These are phyloP conservation scores for Caranx melampygus DNA, from an alignment of 2,113 vertebrate genomes.

Conservation along the genomic window DNA sequence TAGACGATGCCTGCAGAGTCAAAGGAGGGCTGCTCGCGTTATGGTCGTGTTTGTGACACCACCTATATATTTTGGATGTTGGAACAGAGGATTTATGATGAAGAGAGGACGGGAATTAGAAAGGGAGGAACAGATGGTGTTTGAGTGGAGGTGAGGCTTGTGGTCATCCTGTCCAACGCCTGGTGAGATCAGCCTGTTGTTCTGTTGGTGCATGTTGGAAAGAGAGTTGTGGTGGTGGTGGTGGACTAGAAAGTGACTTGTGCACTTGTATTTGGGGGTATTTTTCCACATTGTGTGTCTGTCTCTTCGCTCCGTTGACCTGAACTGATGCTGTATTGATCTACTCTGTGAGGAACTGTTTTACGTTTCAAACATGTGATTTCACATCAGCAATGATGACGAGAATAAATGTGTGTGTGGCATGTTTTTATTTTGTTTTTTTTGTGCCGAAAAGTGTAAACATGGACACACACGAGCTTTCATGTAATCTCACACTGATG, in stretches of 20 bases:
- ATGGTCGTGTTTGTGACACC: background rate
- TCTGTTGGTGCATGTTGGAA: constrained; percentile 21
- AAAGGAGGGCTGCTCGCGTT: background rate
- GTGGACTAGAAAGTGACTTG: background rate
- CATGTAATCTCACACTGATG: constrained; percentile 34
- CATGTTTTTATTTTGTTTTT: constrained; percentile 5
- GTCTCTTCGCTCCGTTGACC: constrained; percentile 24
- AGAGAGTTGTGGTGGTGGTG: background rate
- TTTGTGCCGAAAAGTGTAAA: constrained; percentile 17
- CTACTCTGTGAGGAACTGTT: background rate
- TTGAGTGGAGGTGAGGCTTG: constrained; percentile 44
- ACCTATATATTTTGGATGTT: constrained; percentile 6
- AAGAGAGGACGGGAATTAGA: constrained; percentile 35
- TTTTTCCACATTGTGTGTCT: constrained; percentile 27
- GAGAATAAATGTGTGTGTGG: constrained; percentile 29
- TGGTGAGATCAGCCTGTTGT: constrained; percentile 50
- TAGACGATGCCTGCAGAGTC: background rate
- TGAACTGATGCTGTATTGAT: constrained; percentile 2
- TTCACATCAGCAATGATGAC: constrained; percentile 18
- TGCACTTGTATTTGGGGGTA: background rate
- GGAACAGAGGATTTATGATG: constrained; percentile 28
- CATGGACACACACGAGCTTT: constrained; percentile 20
- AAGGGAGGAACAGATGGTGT: constrained; percentile 62
- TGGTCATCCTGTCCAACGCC: constrained; percentile 57
- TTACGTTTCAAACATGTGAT: constrained; percentile 26